A percentile compares a stretch with the other conserved stretches of the same genome.
Evolutionary conservation across 2,888 invertebrate species (phyloP).

Genomic region (Spodoptera picta): DNA sequence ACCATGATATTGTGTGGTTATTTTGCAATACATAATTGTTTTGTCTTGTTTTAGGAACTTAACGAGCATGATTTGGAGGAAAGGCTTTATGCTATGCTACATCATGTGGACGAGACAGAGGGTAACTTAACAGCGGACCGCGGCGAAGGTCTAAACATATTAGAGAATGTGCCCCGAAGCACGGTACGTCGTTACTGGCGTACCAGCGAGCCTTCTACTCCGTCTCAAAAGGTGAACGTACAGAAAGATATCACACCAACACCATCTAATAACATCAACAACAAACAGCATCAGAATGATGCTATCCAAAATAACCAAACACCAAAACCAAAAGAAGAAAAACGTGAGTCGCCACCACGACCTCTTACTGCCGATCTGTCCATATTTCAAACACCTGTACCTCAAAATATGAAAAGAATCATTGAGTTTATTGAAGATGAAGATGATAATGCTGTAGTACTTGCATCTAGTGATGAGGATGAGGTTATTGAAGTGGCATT

Average conservation of each 20-base stretch:
- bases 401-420: conserved; percentile 70
- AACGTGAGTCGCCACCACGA: conserved; percentile 52
- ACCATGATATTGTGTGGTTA: conserved; percentile 58
- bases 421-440: conserved; percentile 79
- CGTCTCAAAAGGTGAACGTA: conserved; percentile 71
- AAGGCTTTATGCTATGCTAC: conserved; percentile 84
- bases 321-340: conserved; percentile 72
- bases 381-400: conserved; percentile 73
- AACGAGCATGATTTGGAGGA: conserved; percentile 85
- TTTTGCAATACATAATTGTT: conserved; percentile 62
- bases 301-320: conserved; percentile 55
- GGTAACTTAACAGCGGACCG: conserved; percentile 64
- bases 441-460: conserved; percentile 61
- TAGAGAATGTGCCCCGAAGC: conserved; percentile 70
- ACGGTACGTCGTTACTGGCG: conserved; percentile 82
- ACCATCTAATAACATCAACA: conserved; percentile 32
- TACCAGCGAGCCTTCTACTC: conserved; percentile 67
- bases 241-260: conserved; percentile 56
- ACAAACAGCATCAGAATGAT: conserved; percentile 33
- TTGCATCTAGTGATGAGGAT: conserved; percentile 84
- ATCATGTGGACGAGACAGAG: conserved; percentile 81
- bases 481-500: conserved; percentile 84
- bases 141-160: conserved; percentile 62
- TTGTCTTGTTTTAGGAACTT: conserved; percentile 79
- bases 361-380: conserved; percentile 67